Conservation (phyloP, 2,797 vertebrate species). For the Xenentodon cancila region DNA sequence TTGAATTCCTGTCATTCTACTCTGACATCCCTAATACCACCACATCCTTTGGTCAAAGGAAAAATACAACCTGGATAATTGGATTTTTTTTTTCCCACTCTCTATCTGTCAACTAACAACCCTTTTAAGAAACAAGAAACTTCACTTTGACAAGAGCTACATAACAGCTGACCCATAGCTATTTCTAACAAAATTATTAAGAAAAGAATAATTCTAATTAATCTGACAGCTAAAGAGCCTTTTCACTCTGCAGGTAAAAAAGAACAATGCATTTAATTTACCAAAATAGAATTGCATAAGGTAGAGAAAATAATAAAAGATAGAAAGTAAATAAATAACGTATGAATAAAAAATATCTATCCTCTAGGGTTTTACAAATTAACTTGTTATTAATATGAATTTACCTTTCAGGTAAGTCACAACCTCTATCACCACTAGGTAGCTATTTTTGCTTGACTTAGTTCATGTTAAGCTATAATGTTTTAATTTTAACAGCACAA, state of each 20-base stretch:
- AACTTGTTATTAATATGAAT: too few species aligned
- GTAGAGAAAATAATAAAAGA: too few species aligned
- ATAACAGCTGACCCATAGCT: slow-evolving; percentile 34
- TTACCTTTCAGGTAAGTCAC: too few species aligned
- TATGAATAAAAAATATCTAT: too few species aligned
- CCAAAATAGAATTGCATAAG: too few species aligned
- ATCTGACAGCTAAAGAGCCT: slow-evolving; percentile 41
- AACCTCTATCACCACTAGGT: too few species aligned
- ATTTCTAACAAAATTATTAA: slow-evolving; percentile 25
- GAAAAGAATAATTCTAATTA: slow-evolving; percentile 42
- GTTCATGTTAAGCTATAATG: too few species aligned
- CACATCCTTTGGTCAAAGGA: slow-evolving; percentile 56
- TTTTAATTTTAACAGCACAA: too few species aligned
- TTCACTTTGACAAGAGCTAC: slow-evolving; percentile 47
- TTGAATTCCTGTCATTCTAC: slow-evolving; percentile 69
- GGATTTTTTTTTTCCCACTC: slow-evolving; percentile 42
- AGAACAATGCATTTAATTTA: too few species aligned
- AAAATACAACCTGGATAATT: slow-evolving; percentile 73
- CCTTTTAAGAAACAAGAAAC: slow-evolving; percentile 44
- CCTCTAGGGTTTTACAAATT: too few species aligned
- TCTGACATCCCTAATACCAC: slow-evolving; percentile 64
- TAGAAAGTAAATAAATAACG: too few species aligned
- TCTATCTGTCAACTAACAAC: slow-evolving; percentile 42
- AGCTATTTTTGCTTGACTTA: too few species aligned
- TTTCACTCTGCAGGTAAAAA: neutral